Evolutionary conservation across 1,140 invertebrate genomes (phyloP).

Genomic region (Diachasma alloeum): DNA sequence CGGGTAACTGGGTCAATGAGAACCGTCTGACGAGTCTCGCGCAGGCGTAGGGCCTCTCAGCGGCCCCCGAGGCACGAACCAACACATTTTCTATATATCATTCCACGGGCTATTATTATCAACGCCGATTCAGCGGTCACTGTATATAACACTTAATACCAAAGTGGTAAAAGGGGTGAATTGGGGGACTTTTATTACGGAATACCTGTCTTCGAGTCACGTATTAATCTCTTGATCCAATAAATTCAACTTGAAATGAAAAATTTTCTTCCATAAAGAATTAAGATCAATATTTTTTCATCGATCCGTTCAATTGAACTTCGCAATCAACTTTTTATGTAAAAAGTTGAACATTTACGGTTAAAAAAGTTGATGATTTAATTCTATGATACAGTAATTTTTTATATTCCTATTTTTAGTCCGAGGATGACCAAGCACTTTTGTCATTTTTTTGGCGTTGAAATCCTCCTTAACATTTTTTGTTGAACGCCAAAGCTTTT

Average conservation of each 20-base stretch:
- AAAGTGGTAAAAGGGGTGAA: background rate
- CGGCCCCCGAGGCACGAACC: slow-evolving; percentile 12
- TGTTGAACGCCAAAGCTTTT: too few relatives aligned
- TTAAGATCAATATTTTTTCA: too few relatives aligned
- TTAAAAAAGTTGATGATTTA: too few relatives aligned
- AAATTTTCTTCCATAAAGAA: too few relatives aligned
- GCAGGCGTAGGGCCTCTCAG: slow-evolving; percentile 42
- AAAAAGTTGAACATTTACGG: too few relatives aligned
- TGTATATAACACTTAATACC: background rate
- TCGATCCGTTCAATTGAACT: too few relatives aligned
- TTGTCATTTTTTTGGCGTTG: too few relatives aligned
- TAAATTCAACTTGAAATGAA: background rate
- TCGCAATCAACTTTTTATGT: too few relatives aligned
- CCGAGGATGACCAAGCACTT: too few relatives aligned
- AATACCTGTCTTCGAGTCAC: background rate
- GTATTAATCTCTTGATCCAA: background rate
- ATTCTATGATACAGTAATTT: too few relatives aligned
- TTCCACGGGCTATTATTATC: background rate
- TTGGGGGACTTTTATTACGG: background rate
- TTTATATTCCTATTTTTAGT: too few relatives aligned
- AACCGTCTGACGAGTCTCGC: slow-evolving; percentile 49
- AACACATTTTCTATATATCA: slow-evolving; percentile 7
- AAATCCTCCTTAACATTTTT: too few relatives aligned
- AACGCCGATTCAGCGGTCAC: slow-evolving; percentile 8
- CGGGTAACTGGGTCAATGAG: slow-evolving; percentile 65